phyloP scores from a whole-genome alignment of 2,888 invertebrate genomes.

The Agonopterix alstromeriana region DNA sequence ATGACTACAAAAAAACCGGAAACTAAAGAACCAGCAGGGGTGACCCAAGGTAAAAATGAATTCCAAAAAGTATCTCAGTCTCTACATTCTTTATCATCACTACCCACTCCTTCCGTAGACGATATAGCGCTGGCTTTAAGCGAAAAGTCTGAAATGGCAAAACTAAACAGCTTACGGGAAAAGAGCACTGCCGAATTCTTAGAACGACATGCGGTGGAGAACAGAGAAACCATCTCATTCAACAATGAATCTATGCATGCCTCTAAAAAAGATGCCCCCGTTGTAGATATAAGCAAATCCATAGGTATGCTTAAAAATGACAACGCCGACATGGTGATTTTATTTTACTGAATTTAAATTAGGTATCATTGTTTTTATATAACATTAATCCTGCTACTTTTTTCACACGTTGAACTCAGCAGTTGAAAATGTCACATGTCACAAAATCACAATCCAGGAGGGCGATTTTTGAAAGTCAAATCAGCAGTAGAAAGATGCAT shows the following conservation, averaged over 20 bases:
- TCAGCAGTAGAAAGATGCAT: too few species aligned
- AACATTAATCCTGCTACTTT: too few species aligned
- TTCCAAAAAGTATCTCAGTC: conserved; percentile 36
- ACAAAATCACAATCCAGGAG: too few species aligned
- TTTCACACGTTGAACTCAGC: too few species aligned
- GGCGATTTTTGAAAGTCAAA: too few species aligned
- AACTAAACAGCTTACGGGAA: conserved; percentile 46
- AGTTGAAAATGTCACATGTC: too few species aligned
- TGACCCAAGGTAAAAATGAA: conserved; percentile 37
- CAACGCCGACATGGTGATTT: conserved; percentile 66
- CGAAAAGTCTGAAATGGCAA: conserved; percentile 59
- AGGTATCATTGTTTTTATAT: too few species aligned
- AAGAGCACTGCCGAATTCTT: conserved; percentile 32
- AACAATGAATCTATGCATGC: conserved; percentile 25
- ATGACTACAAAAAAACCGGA: conserved; percentile 43
- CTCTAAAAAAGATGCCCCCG: conserved; percentile 32
- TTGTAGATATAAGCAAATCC: conserved; percentile 33
- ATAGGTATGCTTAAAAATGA: conserved; percentile 45
- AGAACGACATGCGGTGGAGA: conserved; percentile 26
- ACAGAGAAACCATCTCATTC: conserved; percentile 31
- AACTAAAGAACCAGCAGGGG: conserved; percentile 25
- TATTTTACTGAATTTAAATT: too few species aligned
- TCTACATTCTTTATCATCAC: conserved; percentile 28
- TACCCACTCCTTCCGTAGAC: conserved; percentile 44
- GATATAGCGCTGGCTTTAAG: conserved; percentile 57